phyloP scores from a whole-genome alignment of 2,113 vertebrate genomes.

The Cephalopterus ornatus region DNA sequence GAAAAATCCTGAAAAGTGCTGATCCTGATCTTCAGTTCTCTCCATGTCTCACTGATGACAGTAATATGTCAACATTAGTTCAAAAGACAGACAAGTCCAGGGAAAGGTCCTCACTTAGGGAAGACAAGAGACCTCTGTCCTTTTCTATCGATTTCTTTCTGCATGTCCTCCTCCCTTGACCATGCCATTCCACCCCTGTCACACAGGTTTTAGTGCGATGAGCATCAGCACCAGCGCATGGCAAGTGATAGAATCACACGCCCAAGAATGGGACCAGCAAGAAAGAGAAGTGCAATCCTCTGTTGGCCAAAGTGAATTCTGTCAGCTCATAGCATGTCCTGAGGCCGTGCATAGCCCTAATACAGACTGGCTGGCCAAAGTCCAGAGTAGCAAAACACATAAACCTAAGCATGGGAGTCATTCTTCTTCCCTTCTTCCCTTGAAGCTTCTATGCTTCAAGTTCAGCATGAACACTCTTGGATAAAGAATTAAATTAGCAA shows the following conservation, averaged over 20 bases:
- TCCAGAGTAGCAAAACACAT: neutral
- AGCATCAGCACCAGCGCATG: neutral
- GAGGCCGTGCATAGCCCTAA: neutral
- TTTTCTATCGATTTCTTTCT: neutral
- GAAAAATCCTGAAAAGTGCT: neutral
- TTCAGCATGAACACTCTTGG: neutral
- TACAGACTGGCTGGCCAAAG: neutral
- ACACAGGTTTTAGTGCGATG: neutral
- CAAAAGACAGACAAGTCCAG: neutral
- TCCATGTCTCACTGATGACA: neutral
- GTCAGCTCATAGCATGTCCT: neutral
- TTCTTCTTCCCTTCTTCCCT: neutral
- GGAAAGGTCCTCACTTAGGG: neutral
- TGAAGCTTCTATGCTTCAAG: neutral
- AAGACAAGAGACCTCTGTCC: neutral
- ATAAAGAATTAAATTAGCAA: neutral
- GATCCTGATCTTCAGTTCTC: neutral
- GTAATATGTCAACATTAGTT: neutral
- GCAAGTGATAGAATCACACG: accelerated
- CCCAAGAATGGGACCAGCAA: neutral
- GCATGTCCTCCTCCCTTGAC: neutral
- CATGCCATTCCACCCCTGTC: neutral
- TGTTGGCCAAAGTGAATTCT: neutral
- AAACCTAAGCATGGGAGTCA: neutral
- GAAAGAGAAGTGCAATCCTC: neutral